Evolutionary conservation across 2,888 invertebrate genomes (phyloP).

Genomic region (Spisula subtruncata): DNA sequence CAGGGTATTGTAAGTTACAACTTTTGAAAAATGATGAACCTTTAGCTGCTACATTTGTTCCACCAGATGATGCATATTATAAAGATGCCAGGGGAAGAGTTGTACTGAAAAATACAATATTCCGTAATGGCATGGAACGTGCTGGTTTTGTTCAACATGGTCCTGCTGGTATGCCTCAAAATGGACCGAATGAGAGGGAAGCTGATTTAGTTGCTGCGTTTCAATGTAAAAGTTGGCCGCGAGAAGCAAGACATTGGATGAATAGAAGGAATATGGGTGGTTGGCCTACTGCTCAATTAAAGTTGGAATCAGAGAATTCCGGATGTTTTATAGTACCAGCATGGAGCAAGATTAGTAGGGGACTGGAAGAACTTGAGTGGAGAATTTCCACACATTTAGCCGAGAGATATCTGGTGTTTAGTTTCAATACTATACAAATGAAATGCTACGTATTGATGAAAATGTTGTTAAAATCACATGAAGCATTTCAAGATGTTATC

Average conservation of each 20-base stretch:
- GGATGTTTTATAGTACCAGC: slow-evolving; percentile 34
- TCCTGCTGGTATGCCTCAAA: not conserved
- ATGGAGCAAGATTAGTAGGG: not conserved
- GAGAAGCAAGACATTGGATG: slow-evolving; percentile 21
- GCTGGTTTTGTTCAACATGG: not conserved
- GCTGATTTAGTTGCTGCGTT: not conserved
- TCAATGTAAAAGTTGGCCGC: slow-evolving; percentile 5
- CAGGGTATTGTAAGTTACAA: slow-evolving; percentile 21
- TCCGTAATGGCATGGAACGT: not conserved
- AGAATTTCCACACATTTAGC: slow-evolving; percentile 26
- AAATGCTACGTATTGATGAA: not conserved
- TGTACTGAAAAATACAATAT: slow-evolving; percentile 24
- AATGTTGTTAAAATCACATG: not conserved
- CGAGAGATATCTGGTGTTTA: slow-evolving; percentile 15
- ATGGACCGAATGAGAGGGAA: not conserved
- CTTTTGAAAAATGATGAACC: not conserved
- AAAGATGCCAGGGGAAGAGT: slow-evolving; percentile 2
- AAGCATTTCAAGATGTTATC: not conserved
- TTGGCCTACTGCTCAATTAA: slow-evolving; percentile 11
- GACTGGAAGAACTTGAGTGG: not conserved
- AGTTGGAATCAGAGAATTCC: not conserved
- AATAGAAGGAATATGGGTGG: not conserved
- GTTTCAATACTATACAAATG: not conserved
- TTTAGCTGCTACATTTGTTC: not conserved
- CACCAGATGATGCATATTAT: not conserved